A percentile compares a stretch with the other conserved stretches of the same genome.
phyloP scores from a whole-genome alignment of 2,888 invertebrate genomes.

The Pogonocherus hispidulus region DNA sequence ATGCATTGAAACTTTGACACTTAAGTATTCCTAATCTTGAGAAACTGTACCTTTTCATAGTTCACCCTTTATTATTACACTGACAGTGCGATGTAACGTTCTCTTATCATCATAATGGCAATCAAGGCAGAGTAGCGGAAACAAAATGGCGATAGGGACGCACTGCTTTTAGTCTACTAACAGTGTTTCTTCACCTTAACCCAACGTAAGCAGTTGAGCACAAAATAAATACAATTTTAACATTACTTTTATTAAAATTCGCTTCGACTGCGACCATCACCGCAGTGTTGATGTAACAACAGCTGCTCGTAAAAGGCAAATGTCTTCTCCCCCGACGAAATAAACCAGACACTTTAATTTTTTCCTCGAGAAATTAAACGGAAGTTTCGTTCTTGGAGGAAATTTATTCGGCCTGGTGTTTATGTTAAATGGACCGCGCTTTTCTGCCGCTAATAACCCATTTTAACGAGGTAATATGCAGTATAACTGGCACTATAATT shows the following conservation, averaged over 20 bases:
- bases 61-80: no score
- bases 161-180: no score
- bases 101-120: no score
- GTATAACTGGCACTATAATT: background rate
- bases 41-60: no score
- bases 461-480: slow-evolving; percentile 1
- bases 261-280: slow-evolving; percentile 51
- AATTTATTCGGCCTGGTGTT: background rate
- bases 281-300: slow-evolving; percentile 60
- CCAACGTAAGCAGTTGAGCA: slow-evolving; percentile 3
- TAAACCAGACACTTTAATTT: slow-evolving; percentile 25
- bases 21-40: no score
- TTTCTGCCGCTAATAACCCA: background rate
- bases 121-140: no score
- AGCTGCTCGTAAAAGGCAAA: slow-evolving; percentile 57
- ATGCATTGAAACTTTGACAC: no score
- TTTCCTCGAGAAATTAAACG: slow-evolving; percentile 14
- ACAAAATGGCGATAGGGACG: no score
- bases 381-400: background rate
- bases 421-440: slow-evolving; percentile 4
- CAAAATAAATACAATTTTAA: slow-evolving; percentile 32
- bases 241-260: slow-evolving; percentile 60
- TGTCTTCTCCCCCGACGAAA: slow-evolving; percentile 25
- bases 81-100: no score
- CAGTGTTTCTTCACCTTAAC: no score